These are phyloP conservation scores for Podiceps cristatus DNA, from an alignment of 2,113 vertebrate species.

Conservation along the genomic window DNA sequence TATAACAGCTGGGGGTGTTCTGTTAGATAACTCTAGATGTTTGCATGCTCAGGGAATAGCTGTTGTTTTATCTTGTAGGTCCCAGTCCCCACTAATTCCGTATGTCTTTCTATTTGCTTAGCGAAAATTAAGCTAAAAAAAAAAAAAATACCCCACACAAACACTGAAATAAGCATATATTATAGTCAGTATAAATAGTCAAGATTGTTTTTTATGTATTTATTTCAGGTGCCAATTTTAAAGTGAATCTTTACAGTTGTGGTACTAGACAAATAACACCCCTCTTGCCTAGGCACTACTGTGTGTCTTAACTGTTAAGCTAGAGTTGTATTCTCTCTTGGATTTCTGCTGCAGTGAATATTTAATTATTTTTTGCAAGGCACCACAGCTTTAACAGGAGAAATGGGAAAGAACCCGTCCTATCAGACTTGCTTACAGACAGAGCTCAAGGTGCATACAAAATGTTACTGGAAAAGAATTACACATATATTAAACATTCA, in stretches of 20 bases:
- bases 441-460: neutral
- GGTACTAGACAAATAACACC: neutral
- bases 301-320: neutral
- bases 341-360: neutral
- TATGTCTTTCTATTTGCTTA: neutral
- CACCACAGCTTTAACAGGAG: neutral
- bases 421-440: neutral
- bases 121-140: neutral
- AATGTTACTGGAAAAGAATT: neutral
- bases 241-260: neutral
- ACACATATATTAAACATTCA: neutral
- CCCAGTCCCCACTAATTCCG: neutral
- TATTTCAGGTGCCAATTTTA: neutral
- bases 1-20: neutral
- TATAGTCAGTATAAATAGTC: neutral
- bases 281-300: neutral
- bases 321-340: neutral
- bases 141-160: neutral
- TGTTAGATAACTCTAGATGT: neutral
- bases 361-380: neutral
- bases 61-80: neutral
- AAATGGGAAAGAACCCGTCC: neutral
- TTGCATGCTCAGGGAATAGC: neutral
- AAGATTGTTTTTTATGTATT: neutral
- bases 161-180: neutral